These are phyloP conservation scores for Euzetes globulus DNA, from an alignment of 2,888 invertebrate species.

Conservation along the genomic window DNA sequence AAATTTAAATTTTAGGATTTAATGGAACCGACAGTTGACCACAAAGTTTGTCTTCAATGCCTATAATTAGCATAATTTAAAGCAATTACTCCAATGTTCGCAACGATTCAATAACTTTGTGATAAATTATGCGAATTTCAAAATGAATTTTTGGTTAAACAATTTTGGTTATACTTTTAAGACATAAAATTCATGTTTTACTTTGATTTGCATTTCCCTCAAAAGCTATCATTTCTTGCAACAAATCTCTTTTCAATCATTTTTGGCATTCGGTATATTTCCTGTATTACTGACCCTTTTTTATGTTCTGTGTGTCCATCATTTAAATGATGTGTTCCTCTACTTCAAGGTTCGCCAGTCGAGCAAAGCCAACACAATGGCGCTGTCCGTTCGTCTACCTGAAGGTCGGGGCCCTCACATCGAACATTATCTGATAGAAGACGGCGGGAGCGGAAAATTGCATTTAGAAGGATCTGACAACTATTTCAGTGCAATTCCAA, in stretches of 20 bases:
- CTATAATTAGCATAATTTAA: not conserved
- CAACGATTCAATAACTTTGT: not conserved
- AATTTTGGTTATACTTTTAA: not conserved
- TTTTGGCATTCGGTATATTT: too few relatives aligned
- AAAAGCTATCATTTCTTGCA: too few relatives aligned
- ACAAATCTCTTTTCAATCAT: too few relatives aligned
- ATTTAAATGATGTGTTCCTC: slow-evolving; percentile 25
- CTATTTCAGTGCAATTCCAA: slow-evolving; percentile 84
- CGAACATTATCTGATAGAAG: slow-evolving; percentile 91
- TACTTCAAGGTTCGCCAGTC: slow-evolving; percentile 66
- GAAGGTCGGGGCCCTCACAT: slow-evolving; percentile 81
- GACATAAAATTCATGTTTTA: too few relatives aligned
- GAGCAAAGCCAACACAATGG: slow-evolving; percentile 88
- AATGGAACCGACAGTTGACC: too few relatives aligned
- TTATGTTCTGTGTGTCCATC: not conserved
- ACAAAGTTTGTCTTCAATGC: too few relatives aligned
- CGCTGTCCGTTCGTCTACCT: slow-evolving; percentile 81
- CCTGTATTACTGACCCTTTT: slow-evolving; percentile 10
- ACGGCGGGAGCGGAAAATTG: slow-evolving; percentile 59
- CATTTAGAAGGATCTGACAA: slow-evolving; percentile 88
- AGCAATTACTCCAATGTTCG: not conserved
- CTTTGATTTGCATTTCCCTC: too few relatives aligned
- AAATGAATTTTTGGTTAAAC: not conserved
- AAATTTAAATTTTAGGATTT: not conserved
- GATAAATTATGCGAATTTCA: not conserved